Evolutionary conservation across 2,888 invertebrate genomes (phyloP).

Genomic region (Papilio gigon): DNA sequence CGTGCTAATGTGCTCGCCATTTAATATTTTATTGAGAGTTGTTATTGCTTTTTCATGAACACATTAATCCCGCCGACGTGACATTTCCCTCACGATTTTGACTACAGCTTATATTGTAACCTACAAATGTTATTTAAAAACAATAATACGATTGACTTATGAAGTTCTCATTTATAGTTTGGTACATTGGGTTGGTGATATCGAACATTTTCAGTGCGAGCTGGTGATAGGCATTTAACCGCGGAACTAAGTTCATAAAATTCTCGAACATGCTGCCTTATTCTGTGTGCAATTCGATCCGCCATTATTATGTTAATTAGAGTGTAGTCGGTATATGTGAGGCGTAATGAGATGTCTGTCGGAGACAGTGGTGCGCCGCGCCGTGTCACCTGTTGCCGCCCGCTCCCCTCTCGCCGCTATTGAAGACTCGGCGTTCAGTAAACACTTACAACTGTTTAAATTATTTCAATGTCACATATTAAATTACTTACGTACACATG

Average conservation of each 20-base stretch:
- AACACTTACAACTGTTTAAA: constrained; percentile 10
- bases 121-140: not conserved
- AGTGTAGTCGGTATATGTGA: not conserved
- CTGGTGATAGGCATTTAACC: no score
- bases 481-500: not conserved
- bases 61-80: constrained; percentile 15
- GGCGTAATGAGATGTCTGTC: not conserved
- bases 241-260: not conserved
- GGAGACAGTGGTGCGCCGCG: constrained; percentile 7
- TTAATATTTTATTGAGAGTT: not conserved
- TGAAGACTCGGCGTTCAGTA: not conserved
- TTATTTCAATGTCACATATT: constrained; percentile 8
- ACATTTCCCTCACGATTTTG: constrained; percentile 8
- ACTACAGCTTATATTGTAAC: not conserved
- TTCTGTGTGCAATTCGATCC: not conserved
- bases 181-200: no score
- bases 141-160: no score
- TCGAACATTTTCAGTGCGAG: no score
- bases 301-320: constrained; percentile 9
- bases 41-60: constrained; percentile 15
- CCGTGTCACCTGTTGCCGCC: not conserved
- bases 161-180: no score
- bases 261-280: not conserved
- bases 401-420: not conserved
- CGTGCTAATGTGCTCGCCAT: not conserved